phyloP scores from a whole-genome alignment of 2,113 vertebrate genomes.

The Manacus vitellinus region DNA sequence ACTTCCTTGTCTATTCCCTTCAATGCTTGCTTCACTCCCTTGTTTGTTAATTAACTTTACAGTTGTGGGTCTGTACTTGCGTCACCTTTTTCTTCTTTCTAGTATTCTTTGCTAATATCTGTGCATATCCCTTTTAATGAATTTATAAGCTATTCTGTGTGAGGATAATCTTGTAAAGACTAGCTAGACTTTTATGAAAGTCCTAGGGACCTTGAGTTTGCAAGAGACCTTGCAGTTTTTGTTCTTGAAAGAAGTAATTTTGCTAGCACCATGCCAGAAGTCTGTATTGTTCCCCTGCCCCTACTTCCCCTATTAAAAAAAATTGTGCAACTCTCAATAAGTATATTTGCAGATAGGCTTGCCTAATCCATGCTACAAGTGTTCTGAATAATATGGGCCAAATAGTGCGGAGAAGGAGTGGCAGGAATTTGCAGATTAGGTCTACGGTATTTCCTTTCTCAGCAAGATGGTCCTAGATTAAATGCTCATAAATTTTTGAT shows the following conservation, averaged over 20 bases:
- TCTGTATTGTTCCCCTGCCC: neutral
- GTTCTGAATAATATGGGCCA: neutral
- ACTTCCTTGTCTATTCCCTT: neutral
- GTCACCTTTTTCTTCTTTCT: neutral
- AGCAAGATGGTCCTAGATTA: constrained; percentile 11
- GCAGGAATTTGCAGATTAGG: constrained; percentile 52
- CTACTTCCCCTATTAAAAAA: neutral
- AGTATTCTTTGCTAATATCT: neutral
- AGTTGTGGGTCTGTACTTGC: neutral
- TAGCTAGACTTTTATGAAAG: neutral
- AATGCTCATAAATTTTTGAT: neutral
- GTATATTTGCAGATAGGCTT: neutral
- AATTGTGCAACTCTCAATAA: neutral
- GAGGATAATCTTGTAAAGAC: neutral
- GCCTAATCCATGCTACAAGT: neutral
- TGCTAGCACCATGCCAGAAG: neutral
- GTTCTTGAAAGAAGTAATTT: neutral
- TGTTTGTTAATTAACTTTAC: neutral
- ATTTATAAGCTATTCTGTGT: neutral
- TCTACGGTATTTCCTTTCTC: constrained; percentile 28
- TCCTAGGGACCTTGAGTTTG: neutral
- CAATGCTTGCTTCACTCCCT: neutral
- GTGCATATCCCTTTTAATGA: neutral
- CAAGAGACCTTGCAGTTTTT: neutral
- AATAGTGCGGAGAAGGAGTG: constrained; percentile 3